These are phyloP conservation scores for Mycetomoellerius zeteki DNA, from an alignment of 1,140 invertebrate species.

Conservation along the genomic window DNA sequence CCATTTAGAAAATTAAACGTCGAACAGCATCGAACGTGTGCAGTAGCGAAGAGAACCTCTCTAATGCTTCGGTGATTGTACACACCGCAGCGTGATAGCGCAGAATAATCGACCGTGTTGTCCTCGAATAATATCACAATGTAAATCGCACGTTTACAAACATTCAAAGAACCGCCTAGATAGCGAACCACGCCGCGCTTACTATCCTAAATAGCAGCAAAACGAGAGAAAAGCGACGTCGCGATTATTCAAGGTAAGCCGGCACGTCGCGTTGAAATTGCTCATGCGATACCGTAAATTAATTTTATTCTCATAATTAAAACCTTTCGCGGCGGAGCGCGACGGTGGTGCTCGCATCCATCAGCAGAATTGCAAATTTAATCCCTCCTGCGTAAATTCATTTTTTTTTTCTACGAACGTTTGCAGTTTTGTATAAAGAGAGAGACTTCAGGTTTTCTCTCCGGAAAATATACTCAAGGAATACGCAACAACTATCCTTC, in stretches of 20 bases:
- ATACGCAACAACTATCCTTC: neutral
- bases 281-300: conserved; percentile 50
- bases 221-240: conserved; percentile 23
- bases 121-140: conserved; percentile 21
- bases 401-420: conserved; percentile 26
- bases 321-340: conserved; percentile 45
- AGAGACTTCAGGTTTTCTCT: neutral
- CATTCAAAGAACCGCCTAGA: neutral
- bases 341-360: conserved; percentile 9
- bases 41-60: neutral
- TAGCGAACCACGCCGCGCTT: neutral
- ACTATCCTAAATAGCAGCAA: conserved; percentile 17
- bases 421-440: conserved; percentile 22
- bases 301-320: conserved; percentile 64
- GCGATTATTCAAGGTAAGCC: conserved; percentile 33
- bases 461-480: neutral
- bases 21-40: conserved; percentile 15
- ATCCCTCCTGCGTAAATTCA: conserved; percentile 14
- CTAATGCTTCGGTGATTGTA: neutral
- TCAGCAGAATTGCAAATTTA: conserved; percentile 56
- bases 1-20: conserved; percentile 55
- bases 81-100: conserved; percentile 4
- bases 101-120: conserved; percentile 15
- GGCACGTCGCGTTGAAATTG: conserved; percentile 23
- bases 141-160: conserved; percentile 23